Base-by-base conservation (phyloP, 2,888 invertebrate species). In the Helobdella robusta region DNA sequence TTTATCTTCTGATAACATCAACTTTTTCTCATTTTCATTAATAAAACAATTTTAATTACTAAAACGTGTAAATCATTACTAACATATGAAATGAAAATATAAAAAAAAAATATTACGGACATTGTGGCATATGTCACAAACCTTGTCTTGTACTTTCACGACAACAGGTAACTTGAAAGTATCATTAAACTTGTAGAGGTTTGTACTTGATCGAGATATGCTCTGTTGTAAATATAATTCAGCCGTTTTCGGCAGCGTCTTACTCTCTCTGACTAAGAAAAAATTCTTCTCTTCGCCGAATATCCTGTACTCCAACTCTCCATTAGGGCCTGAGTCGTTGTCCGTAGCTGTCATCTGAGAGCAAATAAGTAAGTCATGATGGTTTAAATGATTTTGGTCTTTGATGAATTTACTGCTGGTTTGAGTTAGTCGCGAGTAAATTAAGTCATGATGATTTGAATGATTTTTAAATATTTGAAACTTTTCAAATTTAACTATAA, bases 141-240 rank as follows among this genome's bases (percentile, higher is more conserved):
- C 97, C 0, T 92, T 92, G 5, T 94, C 97, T 81, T 94, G 93
- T 0, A 95, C 91, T 0, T 94, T 94, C 58, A 70, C 69, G 2
- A 50, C 34, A 5, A 56, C 65, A 25, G 65, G 65, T 35, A 59
- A 25, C 36, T 60, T 60, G 28, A 59, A 60, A 1, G 65, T 65
- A 18, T 59, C 52, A 50, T 66, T 64, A 30, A 67, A 35, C 48
- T 60, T 68, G 28, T 56, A 18, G 18, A 44, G 30, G 15, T 66
- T 18, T 46, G 23, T 18, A 63, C 67, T 44, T 63, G 56, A 52
- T 69, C 65, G 20, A 65, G 61, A 20, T n/a, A 35, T 23, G 25
- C 23, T 18, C 4, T 35, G 15, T 50, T 52, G 20, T 15, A 62
- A 35, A 50, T 28, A 58, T 34, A 69, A 58, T 18, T 66, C 64